Percentiles rank a stretch among this genome's conserved stretches.
These are phyloP conservation scores for Lucilia sericata DNA, from an alignment of 1,140 invertebrate species.

Conservation along the genomic window DNA sequence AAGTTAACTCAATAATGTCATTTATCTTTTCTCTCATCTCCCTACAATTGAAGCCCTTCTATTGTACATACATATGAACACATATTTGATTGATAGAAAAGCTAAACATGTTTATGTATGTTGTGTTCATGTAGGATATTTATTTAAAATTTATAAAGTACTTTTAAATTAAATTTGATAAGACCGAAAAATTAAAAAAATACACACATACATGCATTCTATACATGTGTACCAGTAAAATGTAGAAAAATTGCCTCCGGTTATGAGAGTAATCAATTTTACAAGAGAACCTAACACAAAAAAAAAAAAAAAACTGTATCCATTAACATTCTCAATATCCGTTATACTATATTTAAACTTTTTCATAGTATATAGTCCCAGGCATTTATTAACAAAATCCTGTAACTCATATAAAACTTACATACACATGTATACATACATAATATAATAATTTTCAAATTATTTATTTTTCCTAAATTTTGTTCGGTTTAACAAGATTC, in stretches of 20 bases:
- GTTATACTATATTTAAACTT: neutral
- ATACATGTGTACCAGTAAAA: too few relatives aligned
- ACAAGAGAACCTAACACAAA: neutral
- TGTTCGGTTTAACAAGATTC: neutral
- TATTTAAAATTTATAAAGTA: too few relatives aligned
- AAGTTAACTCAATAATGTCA: too few relatives aligned
- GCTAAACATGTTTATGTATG: too few relatives aligned
- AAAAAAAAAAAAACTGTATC: neutral
- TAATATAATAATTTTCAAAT: conserved; percentile 3
- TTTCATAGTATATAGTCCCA: neutral
- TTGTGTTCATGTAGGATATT: too few relatives aligned
- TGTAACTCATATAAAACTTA: neutral
- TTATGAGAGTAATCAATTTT: conserved; percentile 2
- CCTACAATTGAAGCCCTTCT: too few relatives aligned
- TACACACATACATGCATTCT: neutral
- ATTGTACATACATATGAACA: too few relatives aligned
- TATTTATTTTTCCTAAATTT: neutral
- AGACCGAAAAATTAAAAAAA: too few relatives aligned
- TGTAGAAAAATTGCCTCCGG: neutral
- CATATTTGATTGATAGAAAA: too few relatives aligned
- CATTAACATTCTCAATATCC: neutral
- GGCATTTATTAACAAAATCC: neutral
- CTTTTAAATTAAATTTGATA: too few relatives aligned
- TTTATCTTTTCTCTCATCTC: too few relatives aligned
- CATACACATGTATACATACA: neutral